These are phyloP conservation scores for Scartelaos histophorus DNA, from an alignment of 2,113 vertebrate genomes.

Conservation along the genomic window DNA sequence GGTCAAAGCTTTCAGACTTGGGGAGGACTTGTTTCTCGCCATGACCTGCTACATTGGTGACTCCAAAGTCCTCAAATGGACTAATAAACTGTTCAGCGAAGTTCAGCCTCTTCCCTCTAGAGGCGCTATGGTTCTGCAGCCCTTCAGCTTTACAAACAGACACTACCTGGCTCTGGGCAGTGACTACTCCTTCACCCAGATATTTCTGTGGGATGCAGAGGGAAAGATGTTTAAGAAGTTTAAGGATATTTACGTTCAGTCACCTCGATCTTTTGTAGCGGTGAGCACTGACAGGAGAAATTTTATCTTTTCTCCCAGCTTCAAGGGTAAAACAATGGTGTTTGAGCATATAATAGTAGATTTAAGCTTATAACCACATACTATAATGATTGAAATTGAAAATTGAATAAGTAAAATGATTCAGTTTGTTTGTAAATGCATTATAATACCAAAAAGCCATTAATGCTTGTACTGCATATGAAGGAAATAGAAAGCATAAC, in stretches of 20 bases:
- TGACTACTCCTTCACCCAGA: slow-evolving; percentile 96
- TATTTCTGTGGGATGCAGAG: slow-evolving; percentile 91
- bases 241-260: slow-evolving; percentile 95
- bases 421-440: neutral
- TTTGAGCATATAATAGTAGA: slow-evolving; percentile 93
- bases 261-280: slow-evolving; percentile 89
- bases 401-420: neutral
- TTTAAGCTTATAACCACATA: slow-evolving; percentile 82
- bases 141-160: slow-evolving; percentile 87
- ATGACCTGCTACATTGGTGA: slow-evolving; percentile 96
- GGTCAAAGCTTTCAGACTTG: slow-evolving; percentile 88
- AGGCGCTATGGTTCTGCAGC: slow-evolving; percentile 93
- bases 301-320: slow-evolving; percentile 96
- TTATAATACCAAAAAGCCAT: neutral
- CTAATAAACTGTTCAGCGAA: slow-evolving; percentile 88
- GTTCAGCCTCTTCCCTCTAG: slow-evolving; percentile 91
- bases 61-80: slow-evolving; percentile 93
- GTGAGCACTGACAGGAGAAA: slow-evolving; percentile 87
- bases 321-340: slow-evolving; percentile 96
- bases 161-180: slow-evolving; percentile 94
- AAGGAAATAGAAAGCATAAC: slow-evolving; percentile 1
- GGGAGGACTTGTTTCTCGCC: slow-evolving; percentile 84
- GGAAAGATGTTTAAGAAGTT: slow-evolving; percentile 88
- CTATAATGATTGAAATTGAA: neutral
- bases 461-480: neutral